phyloP scores from a whole-genome alignment of 2,113 vertebrate species.

The western clawed frog (Xenopus tropicalis) region UCB_Xtro_10.0 CM004451.2:52651001-52651500 shows the following conservation, averaged over 20 bases:
- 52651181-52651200: slow-evolving; percentile 90
- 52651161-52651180: slow-evolving; percentile 95
- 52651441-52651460: too few species aligned
- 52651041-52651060: slow-evolving; percentile 85
- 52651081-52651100: slow-evolving; percentile 89
- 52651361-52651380: too few species aligned
- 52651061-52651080: slow-evolving; percentile 89
- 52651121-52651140: slow-evolving; percentile 89
- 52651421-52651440: too few species aligned
- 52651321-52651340: too few species aligned
- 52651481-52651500: too few species aligned
- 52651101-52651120: slow-evolving; percentile 93
- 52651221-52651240: slow-evolving; percentile 62
- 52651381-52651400: too few species aligned
- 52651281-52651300: neutral
- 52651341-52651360: too few species aligned
- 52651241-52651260: neutral
- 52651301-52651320: too few species aligned
- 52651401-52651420: too few species aligned
- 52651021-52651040: slow-evolving; percentile 78
- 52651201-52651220: slow-evolving; percentile 96
- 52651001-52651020: slow-evolving; percentile 86
- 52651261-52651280: neutral
- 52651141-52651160: slow-evolving; percentile 90
- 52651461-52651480: too few species aligned